Conservation (phyloP, 2,113 vertebrate genomes). For the Natator depressus region DNA sequence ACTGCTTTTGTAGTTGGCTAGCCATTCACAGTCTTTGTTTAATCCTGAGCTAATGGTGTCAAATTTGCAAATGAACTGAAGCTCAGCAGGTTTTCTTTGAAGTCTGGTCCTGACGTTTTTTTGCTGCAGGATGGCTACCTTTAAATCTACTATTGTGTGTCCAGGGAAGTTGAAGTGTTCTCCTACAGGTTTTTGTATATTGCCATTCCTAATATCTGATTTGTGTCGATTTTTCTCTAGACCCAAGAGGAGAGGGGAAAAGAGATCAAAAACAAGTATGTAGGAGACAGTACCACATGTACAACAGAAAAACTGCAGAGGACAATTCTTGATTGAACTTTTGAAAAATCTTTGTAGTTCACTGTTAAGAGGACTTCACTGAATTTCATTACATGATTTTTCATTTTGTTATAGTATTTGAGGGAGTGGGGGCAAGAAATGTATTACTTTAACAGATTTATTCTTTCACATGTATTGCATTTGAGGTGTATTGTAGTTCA, state of each 20-base stretch:
- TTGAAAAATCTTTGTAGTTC: not conserved
- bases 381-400: not conserved
- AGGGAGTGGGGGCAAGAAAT: not conserved
- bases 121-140: no score
- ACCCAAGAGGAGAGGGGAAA: not conserved
- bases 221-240: not conserved
- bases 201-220: no score
- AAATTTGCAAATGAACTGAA: no score
- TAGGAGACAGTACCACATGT: not conserved
- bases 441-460: not conserved
- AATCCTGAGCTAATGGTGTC: no score
- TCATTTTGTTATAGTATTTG: not conserved
- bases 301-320: not conserved
- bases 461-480: slow-evolving; percentile 12
- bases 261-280: not conserved
- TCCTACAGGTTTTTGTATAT: no score
- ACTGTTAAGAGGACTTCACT: not conserved
- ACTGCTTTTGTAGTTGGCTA: no score
- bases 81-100: no score
- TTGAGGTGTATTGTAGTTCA: not conserved
- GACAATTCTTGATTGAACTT: not conserved
- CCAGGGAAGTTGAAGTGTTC: no score
- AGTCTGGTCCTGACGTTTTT: no score
- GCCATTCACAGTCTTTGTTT: no score
- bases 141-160: no score